Conservation (phyloP, 1,140 invertebrate species). For the Diuraphis noxia region DNA sequence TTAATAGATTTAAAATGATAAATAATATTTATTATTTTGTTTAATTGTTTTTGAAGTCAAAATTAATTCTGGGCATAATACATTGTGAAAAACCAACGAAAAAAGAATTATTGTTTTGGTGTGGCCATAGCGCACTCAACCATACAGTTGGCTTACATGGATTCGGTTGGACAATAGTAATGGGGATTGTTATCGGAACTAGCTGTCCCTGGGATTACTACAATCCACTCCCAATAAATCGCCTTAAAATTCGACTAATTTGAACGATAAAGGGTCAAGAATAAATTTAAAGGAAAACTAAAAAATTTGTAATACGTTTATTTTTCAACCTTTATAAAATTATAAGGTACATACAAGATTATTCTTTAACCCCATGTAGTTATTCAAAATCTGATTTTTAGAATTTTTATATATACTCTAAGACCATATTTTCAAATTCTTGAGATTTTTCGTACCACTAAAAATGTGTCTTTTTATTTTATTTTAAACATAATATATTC, state of each 20-base stretch:
- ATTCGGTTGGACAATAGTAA: not conserved
- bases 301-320: not conserved
- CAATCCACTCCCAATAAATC: not conserved
- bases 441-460: too few species aligned
- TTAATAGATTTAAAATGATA: not conserved
- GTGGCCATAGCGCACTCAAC: too few species aligned
- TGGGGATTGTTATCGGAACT: not conserved
- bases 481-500: too few species aligned
- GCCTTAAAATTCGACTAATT: not conserved
- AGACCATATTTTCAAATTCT: too few species aligned
- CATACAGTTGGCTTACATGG: not conserved
- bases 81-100: not conserved
- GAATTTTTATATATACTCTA: too few species aligned
- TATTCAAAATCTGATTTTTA: too few species aligned
- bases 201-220: not conserved
- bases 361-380: too few species aligned
- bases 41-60: not conserved
- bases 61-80: not conserved
- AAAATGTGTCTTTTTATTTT: too few species aligned
- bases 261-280: not conserved
- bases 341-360: too few species aligned
- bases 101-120: not conserved
- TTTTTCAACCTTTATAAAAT: not conserved
- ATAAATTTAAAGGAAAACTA: not conserved
- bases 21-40: not conserved